Conservation (phyloP, 2,888 invertebrate genomes). For the Limenitis camilla region DNA sequence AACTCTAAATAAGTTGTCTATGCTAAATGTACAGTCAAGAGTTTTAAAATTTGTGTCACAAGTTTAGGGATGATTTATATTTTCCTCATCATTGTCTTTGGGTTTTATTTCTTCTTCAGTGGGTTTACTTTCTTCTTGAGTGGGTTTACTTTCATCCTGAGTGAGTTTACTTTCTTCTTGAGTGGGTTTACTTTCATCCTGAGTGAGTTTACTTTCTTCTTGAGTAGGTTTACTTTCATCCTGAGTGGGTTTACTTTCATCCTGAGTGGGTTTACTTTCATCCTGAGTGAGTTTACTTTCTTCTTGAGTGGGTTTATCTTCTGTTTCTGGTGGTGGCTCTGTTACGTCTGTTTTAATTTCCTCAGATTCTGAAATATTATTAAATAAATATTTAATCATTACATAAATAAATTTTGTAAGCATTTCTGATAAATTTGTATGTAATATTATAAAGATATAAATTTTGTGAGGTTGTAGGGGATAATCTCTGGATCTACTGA, state of each 20-base stretch:
- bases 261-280: no score
- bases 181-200: no score
- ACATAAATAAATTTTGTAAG: no score
- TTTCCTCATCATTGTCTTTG: background rate
- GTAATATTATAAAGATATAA: no score
- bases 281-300: conserved; percentile 1
- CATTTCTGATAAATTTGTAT: background rate
- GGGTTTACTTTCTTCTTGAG: conserved; percentile 1
- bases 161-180: no score
- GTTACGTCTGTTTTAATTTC: conserved; percentile 36
- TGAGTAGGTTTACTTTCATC: no score
- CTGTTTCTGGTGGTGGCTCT: conserved; percentile 10
- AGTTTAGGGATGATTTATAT: conserved; percentile 2
- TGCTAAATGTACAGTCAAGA: background rate
- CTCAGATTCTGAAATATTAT: conserved; percentile 28
- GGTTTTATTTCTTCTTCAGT: background rate
- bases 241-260: no score
- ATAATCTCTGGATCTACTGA: no score
- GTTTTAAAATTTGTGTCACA: background rate
- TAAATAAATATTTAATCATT: no score
- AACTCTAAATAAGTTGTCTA: no score
- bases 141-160: background rate
- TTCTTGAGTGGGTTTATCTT: background rate
- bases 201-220: no score
- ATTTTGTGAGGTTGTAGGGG: no score